Evolutionary conservation across 2,888 invertebrate genomes (phyloP).

Genomic region (Cheilosia scutellata): DNA sequence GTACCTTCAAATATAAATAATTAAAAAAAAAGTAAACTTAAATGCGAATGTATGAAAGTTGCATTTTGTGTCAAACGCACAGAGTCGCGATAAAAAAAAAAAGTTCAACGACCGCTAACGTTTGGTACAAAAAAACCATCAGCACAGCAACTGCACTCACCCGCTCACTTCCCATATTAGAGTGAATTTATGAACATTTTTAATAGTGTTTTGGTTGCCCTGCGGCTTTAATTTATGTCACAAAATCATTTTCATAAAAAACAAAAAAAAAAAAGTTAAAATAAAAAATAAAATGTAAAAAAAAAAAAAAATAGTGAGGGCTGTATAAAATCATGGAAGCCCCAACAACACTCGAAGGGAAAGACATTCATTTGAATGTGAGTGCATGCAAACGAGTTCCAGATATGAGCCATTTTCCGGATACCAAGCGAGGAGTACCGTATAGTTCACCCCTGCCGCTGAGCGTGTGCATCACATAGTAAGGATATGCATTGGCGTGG

Average conservation of each 20-base stretch:
- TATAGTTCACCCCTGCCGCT: conserved; percentile 17
- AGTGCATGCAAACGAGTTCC: conserved; percentile 74
- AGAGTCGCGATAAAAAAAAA: conserved; percentile 26
- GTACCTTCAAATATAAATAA: neutral
- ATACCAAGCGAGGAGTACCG: conserved; percentile 40
- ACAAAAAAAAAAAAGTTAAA: conserved; percentile 32
- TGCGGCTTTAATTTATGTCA: conserved; percentile 77
- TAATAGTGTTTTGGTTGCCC: conserved; percentile 77
- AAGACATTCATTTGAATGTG: conserved; percentile 75
- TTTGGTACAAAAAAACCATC: conserved; percentile 63
- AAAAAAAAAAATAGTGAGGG: conserved; percentile 55
- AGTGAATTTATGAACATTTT: conserved; percentile 77
- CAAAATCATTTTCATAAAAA: conserved; percentile 77
- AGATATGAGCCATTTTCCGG: conserved; percentile 74
- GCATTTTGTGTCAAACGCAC: conserved; percentile 59
- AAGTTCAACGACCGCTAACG: conserved; percentile 69
- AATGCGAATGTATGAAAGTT: conserved; percentile 26
- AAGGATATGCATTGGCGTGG: conserved; percentile 19
- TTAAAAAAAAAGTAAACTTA: conserved; percentile 30
- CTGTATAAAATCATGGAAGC: conserved; percentile 43
- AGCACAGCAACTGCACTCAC: conserved; percentile 42
- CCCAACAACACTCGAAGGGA: conserved; percentile 71
- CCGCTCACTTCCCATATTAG: conserved; percentile 70
- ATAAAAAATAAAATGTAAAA: conserved; percentile 28
- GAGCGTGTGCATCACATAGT: conserved; percentile 63